Base-by-base conservation (phyloP, 2,113 vertebrate species). In the Empidonax traillii region DNA sequence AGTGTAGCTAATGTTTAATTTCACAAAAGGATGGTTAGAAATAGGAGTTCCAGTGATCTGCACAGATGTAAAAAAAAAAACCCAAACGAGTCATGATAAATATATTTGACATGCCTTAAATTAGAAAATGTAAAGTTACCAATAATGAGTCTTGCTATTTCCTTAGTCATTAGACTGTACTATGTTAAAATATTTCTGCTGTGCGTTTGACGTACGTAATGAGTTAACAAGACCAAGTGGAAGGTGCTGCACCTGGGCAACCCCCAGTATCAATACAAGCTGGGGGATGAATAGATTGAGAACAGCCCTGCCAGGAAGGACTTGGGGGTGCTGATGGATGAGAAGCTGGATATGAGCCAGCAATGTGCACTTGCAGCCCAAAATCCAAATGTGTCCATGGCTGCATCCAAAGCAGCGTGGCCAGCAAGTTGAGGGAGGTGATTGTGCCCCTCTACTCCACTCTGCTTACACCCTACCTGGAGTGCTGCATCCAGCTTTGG, bases 341-440 rank as follows among this genome's bases (percentile, higher is more conserved):
- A 6, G 44, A 52, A 12, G 1, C 0, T 74, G 52, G 23, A 39
- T 28, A 33, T 33, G 52, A 59, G 9, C 59, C 37, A 52, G 37
- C 22, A 1, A 28, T 37, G 52, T 0, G 52, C 44, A 10, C 11
- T 51, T 3, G 0, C 43, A 51, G 31, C 76, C 31, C 22, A 37
- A 27, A 44, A 3, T 23, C 7, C 51, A 65, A 35, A 19, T 0
- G 1, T 37, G 18, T 58, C 31, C 27, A 27, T 35, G 22, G 35
- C 25, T 37, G 43, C 41, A 6, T 33, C 51, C 51, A 73, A 28
- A 81, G 35, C 35, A 58, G 31, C 0, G 0, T 25, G 49, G 43
- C 0, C 49, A 56, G 35, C 5, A 53, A 39, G 27, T 19, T 0
- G 0, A 61, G 28, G n/a, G 55, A 87, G 39, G 3, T 17, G 25